These are phyloP conservation scores for Torymus aiolomorphi DNA, from an alignment of 2,888 invertebrate genomes.

Conservation along the genomic window DNA sequence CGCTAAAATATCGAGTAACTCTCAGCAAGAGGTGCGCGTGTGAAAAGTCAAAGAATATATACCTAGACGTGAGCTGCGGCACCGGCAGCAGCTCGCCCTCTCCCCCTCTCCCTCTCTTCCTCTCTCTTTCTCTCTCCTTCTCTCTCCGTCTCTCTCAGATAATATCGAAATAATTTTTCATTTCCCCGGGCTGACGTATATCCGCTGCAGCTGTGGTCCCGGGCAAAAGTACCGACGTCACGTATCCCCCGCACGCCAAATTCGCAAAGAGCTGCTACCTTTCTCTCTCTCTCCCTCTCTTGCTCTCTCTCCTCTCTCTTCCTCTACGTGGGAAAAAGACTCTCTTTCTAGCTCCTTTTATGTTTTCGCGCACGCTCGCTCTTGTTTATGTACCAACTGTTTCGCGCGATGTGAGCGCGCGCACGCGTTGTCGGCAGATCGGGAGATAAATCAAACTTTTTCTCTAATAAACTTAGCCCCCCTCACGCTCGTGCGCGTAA, in stretches of 20 bases:
- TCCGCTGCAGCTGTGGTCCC: constrained; percentile 54
- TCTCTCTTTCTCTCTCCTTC: no score
- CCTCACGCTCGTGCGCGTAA: constrained; percentile 42
- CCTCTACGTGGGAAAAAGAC: constrained; percentile 12
- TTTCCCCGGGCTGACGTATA: constrained; percentile 51
- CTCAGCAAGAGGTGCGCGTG: not conserved
- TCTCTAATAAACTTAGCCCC: constrained; percentile 67
- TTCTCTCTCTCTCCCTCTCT: constrained; percentile 14
- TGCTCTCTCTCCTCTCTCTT: no score
- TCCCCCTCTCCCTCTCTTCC: no score
- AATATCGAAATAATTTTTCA: constrained; percentile 59
- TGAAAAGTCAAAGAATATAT: constrained; percentile 41
- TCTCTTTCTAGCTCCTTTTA: not conserved
- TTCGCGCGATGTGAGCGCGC: constrained; percentile 14
- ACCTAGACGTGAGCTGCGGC: not conserved
- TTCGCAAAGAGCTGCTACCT: constrained; percentile 33
- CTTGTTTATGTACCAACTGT: constrained; percentile 53
- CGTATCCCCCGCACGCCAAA: constrained; percentile 43
- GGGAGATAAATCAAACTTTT: constrained; percentile 71
- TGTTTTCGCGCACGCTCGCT: not conserved
- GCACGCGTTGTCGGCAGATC: constrained; percentile 6
- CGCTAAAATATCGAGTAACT: constrained; percentile 44
- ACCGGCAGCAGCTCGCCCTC: not conserved
- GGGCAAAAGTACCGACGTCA: constrained; percentile 35
- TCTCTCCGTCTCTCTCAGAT: constrained; percentile 24